Conservation (phyloP, 2,888 invertebrate genomes). For the Drosophila neutralis region DNA sequence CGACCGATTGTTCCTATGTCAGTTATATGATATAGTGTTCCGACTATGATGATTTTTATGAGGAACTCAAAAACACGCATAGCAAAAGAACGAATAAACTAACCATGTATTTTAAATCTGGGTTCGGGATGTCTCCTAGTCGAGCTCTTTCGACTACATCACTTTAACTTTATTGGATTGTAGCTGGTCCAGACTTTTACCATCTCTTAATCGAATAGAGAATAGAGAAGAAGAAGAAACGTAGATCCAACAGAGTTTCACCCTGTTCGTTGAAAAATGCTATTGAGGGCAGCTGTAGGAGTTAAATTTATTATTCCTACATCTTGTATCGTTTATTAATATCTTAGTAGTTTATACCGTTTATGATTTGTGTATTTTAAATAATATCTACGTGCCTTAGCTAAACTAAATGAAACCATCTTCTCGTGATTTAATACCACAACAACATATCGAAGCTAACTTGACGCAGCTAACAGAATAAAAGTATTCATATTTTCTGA, state of each 20-base stretch:
- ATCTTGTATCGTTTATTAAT: neutral
- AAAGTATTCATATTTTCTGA: slow-evolving; percentile 1
- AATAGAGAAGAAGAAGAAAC: too few relatives aligned
- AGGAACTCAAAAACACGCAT: neutral
- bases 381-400: neutral
- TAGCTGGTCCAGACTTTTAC: neutral
- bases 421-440: neutral
- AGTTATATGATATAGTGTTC: neutral
- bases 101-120: neutral
- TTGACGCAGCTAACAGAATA: neutral
- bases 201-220: neutral
- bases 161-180: neutral
- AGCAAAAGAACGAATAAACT: neutral
- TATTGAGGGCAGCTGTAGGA: neutral
- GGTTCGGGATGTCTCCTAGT: neutral
- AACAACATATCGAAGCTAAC: slow-evolving; percentile 13
- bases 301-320: neutral
- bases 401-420: neutral
- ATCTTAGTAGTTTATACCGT: neutral
- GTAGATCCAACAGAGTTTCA: too few relatives aligned
- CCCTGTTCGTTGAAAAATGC: neutral
- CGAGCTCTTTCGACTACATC: neutral
- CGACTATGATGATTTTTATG: neutral
- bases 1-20: neutral
- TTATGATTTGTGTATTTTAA: neutral